Base-by-base conservation (phyloP, 1,140 invertebrate genomes). In the Bombus soroeensis region DNA sequence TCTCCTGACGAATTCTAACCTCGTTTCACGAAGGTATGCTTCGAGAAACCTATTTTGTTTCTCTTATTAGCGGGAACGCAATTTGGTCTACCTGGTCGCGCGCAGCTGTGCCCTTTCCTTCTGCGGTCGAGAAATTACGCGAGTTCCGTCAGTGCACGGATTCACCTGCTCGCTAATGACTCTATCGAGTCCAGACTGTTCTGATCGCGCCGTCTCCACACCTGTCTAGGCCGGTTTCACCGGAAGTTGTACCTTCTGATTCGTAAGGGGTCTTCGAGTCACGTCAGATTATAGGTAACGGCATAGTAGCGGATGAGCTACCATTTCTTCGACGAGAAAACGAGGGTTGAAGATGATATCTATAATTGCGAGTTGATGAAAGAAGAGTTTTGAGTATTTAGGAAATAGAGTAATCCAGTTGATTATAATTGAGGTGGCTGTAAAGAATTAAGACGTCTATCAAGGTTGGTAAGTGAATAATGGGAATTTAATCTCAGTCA, bases 131-230 rank as follows among this genome's bases (percentile, higher is more conserved):
- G 32, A 87, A 89, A 89, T 89, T 83, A 83, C 85, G 83, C 80
- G 83, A 83, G 79, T 84, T 86, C 68, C 43, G 66, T 66, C 62
- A n/a, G 47, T 28, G 59, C 53, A 75, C 82, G 73, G 88, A 89
- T 89, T 89, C 88, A 89, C 88, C 88, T 89, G 88, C 83, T 81
- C 72, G 87, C 82, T 89, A 89, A 89, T 89, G 88, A 83, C 88
- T 89, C 88, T 89, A 89, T 89, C 88, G 80, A 87, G 71, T 41
- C 64, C 81, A 66, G 34, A n/a, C 53, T n/a, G 66, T 0, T 41
- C 47, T 15, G 62, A 77, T 76, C 74, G 57, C 47, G 70, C 43
- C n/a, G 15, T 13, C 59, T 64, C 43, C 68, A 73, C 86, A 85
- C 83, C 83, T 85, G 83, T 85, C 71, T 34, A 41, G 25, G 4